Conservation (phyloP, 1,140 invertebrate genomes). For the Spodoptera litura region DNA sequence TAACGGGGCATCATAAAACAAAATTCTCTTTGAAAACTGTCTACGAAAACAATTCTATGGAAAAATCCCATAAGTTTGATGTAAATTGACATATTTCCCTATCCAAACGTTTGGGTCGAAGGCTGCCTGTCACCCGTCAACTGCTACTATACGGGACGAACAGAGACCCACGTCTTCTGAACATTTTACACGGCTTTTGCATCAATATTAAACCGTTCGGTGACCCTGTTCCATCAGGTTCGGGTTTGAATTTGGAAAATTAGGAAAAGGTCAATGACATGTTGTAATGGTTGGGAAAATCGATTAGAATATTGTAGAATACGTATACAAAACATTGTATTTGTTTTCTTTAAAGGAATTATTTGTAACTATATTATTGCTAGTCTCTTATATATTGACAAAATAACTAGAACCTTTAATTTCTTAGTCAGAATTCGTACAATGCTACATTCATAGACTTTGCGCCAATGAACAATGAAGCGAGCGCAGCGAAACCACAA, state of each 20-base stretch:
- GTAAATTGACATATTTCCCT: conserved; percentile 54
- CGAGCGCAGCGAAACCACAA: conserved; percentile 4
- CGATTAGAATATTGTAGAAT: no score
- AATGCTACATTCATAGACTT: background rate
- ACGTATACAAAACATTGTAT: no score
- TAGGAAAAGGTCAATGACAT: background rate
- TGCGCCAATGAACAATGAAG: conserved; percentile 8
- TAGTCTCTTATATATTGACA: no score
- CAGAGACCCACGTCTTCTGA: conserved; percentile 25
- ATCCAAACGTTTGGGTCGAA: conserved; percentile 43
- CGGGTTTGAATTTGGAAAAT: background rate
- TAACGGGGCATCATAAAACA: background rate
- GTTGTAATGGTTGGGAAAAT: no score
- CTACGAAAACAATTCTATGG: conserved; percentile 12
- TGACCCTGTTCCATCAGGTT: background rate
- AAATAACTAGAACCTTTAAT: no score
- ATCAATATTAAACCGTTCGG: conserved; percentile 28
- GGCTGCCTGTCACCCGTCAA: conserved; percentile 46
- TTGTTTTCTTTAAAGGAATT: no score
- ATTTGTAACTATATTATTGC: no score
- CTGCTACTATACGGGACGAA: conserved; percentile 43
- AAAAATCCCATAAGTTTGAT: conserved; percentile 33
- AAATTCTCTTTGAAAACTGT: background rate
- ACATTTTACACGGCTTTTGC: conserved; percentile 21
- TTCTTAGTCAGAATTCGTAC: no score